Base-by-base conservation (phyloP, 2,888 invertebrate species). In the Melanostoma scalare region DNA sequence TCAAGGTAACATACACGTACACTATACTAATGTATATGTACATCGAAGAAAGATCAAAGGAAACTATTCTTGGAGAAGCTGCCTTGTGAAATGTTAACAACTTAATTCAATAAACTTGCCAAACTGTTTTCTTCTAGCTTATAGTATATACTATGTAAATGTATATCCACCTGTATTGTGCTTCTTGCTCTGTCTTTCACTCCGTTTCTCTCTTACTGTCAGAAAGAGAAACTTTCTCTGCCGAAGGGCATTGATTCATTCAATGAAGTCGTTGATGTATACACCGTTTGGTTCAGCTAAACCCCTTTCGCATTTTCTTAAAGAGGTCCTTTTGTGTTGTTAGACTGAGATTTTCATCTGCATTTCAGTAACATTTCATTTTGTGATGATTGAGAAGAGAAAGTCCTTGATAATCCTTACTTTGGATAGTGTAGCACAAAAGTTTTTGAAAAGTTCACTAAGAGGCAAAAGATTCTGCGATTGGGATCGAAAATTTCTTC, bases 31-130 rank as follows among this genome's bases (percentile, higher is more conserved):
- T 20, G 20, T 20, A 20, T 20, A 20, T 20, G 20, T 69, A 61
- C 68, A 73, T 36, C 55, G 42, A 33, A 40, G 61, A 48, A 30
- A 48, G 68, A 77, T 77, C 77, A 82, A 77, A 77, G 68, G 56
- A 77, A 81, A 77, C 82, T 69, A 65, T 30, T 42, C 73, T 73
- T 48, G 20, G 36, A 20, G 35, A 58, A 53, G 69, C 36, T 76
- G 68, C 56, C 63, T 58, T 72, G 53, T 40, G 50, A 76, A 72
- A 81, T 72, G 61, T 68, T 63, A 68, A 73, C 72, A 82, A 77
- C 78, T 77, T 82, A 74, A 82, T 82, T 82, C 77, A 73, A 77
- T 82, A 82, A 73, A 77, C 77, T 63, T 79, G 33, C 61, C 55
- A 38, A 40, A 63, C 63, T 31, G 20, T 44, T 30, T 6, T 10